phyloP scores from a whole-genome alignment of 2,888 invertebrate species.

The Drosophila robusta region DNA sequence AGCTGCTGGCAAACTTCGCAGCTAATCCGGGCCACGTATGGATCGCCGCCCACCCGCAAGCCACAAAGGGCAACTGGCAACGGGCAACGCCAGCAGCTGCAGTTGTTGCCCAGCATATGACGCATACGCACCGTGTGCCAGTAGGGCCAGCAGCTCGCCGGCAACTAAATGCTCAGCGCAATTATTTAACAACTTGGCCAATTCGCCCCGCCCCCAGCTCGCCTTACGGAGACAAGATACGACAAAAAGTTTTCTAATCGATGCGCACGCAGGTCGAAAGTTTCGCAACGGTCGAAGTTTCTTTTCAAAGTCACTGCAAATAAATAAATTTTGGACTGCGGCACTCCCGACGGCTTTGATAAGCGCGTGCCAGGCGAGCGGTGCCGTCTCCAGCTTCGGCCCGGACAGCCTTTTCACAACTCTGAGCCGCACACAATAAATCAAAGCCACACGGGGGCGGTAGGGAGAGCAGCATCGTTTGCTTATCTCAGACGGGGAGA shows the following conservation, averaged over 20 bases:
- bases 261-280: constrained; percentile 77
- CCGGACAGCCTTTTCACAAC: constrained; percentile 62
- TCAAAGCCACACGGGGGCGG: constrained; percentile 53
- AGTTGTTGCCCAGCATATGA: constrained; percentile 49
- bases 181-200: constrained; percentile 78
- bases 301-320: constrained; percentile 80
- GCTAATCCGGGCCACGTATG: constrained; percentile 66
- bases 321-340: constrained; percentile 70
- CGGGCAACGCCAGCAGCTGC: constrained; percentile 1
- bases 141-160: constrained; percentile 3
- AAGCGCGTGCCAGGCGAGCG: constrained; percentile 59
- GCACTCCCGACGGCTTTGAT: constrained; percentile 50
- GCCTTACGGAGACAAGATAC: constrained; percentile 59
- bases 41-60: constrained; percentile 4
- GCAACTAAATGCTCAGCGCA: constrained; percentile 65
- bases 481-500: constrained; percentile 10
- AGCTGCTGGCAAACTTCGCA: constrained; percentile 63
- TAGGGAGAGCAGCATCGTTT: background rate
- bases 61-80: background rate
- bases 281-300: constrained; percentile 70
- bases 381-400: constrained; percentile 15
- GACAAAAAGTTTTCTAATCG: constrained; percentile 78
- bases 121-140: constrained; percentile 53
- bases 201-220: constrained; percentile 26
- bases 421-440: constrained; percentile 71